A percentile compares a stretch with the other conserved stretches of the same genome.
phyloP scores from a whole-genome alignment of 2,888 invertebrate species.

The Entomobrya proxima region DNA sequence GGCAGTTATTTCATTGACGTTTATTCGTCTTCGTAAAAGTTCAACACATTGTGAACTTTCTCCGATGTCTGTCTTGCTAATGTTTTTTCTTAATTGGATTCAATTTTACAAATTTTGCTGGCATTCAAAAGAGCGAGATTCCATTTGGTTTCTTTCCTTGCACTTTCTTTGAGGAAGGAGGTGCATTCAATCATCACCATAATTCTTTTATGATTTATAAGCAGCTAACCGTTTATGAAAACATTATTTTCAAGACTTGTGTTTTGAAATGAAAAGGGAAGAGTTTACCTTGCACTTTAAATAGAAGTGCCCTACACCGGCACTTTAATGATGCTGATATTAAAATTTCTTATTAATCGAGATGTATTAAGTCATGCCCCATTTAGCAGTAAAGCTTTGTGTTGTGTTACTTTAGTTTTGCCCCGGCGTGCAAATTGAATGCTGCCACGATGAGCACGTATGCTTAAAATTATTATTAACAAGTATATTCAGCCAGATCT shows the following conservation, averaged over 20 bases:
- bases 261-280: background rate
- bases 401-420: slow-evolving; percentile 21
- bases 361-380: background rate
- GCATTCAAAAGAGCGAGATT: too few species aligned
- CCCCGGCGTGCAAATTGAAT: background rate
- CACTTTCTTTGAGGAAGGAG: background rate
- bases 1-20: too few species aligned
- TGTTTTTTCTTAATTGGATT: too few species aligned
- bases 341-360: background rate
- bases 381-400: too few species aligned
- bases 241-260: too few species aligned
- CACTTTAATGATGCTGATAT: background rate
- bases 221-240: background rate
- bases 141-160: too few species aligned
- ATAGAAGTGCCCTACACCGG: background rate
- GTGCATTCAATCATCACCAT: background rate
- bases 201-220: background rate
- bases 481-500: background rate
- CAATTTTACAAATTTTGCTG: too few species aligned
- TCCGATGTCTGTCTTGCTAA: too few species aligned
- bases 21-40: too few species aligned
- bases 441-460: background rate
- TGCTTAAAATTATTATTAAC: background rate
- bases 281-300: background rate
- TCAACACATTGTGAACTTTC: too few species aligned